Percentiles rank a stretch among this genome's conserved stretches.
These are phyloP conservation scores for Podilymbus podiceps DNA, from an alignment of 2,113 vertebrate species.

Conservation along the genomic window DNA sequence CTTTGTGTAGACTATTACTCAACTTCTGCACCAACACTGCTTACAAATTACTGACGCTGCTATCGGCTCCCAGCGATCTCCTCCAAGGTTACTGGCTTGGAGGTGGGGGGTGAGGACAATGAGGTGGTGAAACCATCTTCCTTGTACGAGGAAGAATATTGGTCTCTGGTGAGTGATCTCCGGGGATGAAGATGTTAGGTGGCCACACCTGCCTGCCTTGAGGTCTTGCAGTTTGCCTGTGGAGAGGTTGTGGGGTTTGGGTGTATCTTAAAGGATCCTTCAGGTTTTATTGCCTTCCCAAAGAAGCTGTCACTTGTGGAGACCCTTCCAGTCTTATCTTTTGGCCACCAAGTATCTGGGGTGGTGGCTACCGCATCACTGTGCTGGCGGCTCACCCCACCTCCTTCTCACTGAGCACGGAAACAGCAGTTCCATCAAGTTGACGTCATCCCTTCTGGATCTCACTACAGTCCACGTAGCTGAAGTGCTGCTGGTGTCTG, in stretches of 20 bases:
- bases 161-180: neutral
- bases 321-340: neutral
- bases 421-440: fast-evolving
- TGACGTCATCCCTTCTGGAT: neutral
- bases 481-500: neutral
- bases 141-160: neutral
- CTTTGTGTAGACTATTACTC: neutral
- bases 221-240: neutral
- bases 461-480: neutral
- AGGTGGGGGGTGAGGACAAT: neutral
- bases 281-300: neutral
- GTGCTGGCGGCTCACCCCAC: neutral
- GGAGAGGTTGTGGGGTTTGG: neutral
- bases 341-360: neutral
- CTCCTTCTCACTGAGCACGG: neutral
- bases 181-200: neutral
- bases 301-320: neutral
- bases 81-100: neutral
- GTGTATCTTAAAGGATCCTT: neutral
- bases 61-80: neutral
- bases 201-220: neutral
- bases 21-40: neutral
- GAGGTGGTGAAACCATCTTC: neutral
- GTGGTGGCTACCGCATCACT: fast-evolving
- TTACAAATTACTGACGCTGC: fast-evolving